Evolutionary conservation across 2,888 invertebrate genomes (phyloP).

Genomic region (Phalera bucephala): DNA sequence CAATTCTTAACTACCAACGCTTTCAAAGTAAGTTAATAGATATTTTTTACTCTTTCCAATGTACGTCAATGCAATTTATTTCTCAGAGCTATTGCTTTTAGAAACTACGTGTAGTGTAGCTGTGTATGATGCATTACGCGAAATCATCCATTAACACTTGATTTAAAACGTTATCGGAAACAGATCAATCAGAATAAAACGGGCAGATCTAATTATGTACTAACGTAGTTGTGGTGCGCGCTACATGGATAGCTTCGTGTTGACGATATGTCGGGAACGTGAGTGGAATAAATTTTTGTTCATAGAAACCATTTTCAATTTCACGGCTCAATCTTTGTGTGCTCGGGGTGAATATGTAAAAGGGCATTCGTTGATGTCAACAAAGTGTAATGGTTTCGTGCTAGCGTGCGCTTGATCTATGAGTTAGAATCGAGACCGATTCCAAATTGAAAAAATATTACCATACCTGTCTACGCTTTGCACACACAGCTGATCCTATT

Average conservation of each 20-base stretch:
- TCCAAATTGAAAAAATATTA: conserved; percentile 59
- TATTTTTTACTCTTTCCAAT: conserved; percentile 34
- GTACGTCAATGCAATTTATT: conserved; percentile 35
- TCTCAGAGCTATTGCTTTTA: conserved; percentile 28
- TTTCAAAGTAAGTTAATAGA: conserved; percentile 24
- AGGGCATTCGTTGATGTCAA: conserved; percentile 80
- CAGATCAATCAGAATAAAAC: conserved; percentile 11
- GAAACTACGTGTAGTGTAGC: conserved; percentile 21
- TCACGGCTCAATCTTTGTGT: conserved; percentile 81
- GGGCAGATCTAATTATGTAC: conserved; percentile 20
- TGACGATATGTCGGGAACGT: conserved; percentile 68
- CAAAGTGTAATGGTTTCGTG: conserved; percentile 80
- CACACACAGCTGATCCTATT: conserved; percentile 27
- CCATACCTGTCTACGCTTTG: conserved; percentile 28
- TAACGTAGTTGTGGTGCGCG: conserved; percentile 13
- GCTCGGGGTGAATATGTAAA: conserved; percentile 80
- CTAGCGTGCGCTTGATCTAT: conserved; percentile 71
- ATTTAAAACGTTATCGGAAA: conserved; percentile 8
- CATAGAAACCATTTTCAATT: conserved; percentile 81
- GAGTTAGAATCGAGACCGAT: conserved; percentile 60
- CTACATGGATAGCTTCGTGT: conserved; percentile 40
- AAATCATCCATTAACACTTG: conserved; percentile 8
- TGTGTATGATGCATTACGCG: conserved; percentile 16
- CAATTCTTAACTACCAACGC: conserved; percentile 20
- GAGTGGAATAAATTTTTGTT: conserved; percentile 76